A percentile compares a stretch with the other conserved stretches of the same genome.
Evolutionary conservation across 2,888 invertebrate genomes (phyloP).

Genomic region (Norana najaformis): DNA sequence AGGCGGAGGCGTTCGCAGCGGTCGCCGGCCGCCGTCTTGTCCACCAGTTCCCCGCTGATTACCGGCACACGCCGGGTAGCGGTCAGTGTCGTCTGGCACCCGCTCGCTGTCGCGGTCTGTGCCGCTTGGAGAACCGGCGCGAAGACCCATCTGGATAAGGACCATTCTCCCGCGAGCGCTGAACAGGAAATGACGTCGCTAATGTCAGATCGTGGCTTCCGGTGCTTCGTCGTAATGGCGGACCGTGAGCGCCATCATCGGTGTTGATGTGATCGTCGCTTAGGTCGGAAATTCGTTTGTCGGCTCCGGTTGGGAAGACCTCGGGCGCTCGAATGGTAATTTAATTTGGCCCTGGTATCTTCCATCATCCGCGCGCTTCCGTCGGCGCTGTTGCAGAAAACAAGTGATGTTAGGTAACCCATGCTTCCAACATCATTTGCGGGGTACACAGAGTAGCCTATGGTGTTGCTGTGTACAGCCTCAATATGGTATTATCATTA

Average conservation of each 20-base stretch:
- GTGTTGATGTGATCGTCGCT: neutral
- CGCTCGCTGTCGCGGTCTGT: neutral
- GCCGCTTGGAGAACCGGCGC: constrained; percentile 26
- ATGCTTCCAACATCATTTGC: neutral
- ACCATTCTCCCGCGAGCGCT: constrained; percentile 27
- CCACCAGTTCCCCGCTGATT: neutral
- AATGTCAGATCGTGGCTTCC: neutral
- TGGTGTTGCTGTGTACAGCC: too few species aligned
- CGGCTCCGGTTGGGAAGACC: neutral
- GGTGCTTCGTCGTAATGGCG: neutral
- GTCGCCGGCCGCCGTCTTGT: neutral
- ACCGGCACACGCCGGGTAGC: neutral
- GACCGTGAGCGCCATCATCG: neutral
- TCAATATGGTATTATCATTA: too few species aligned
- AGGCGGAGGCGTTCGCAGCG: neutral
- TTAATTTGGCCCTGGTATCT: neutral
- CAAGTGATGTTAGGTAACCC: neutral
- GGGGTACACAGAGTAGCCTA: neutral
- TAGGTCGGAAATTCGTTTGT: neutral
- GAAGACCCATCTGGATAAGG: constrained; percentile 27
- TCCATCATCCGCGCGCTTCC: neutral
- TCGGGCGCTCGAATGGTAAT: neutral
- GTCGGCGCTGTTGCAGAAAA: neutral
- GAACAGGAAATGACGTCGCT: neutral
- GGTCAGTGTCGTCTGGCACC: neutral